Percentiles rank a stretch among this genome's conserved stretches.
Conservation (phyloP, 1,140 invertebrate genomes). For the Rhagoletis zephyria region DNA sequence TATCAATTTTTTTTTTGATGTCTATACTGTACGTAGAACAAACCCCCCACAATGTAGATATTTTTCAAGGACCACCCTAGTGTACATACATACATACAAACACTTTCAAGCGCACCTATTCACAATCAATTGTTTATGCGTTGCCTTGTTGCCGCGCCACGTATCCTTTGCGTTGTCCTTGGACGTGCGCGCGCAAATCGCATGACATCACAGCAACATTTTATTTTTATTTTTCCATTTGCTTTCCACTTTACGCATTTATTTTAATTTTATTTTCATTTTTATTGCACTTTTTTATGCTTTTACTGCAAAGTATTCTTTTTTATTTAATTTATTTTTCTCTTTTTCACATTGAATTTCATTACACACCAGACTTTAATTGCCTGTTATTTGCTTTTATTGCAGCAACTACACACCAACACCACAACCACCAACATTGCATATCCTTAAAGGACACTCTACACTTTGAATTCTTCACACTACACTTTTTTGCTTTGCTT, state of each 20-base stretch:
- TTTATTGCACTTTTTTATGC: slow-evolving; percentile 26
- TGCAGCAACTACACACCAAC: neutral
- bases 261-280: neutral
- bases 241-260: neutral
- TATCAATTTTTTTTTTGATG: too few relatives aligned
- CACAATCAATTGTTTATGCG: neutral
- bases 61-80: too few relatives aligned
- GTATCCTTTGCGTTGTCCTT: slow-evolving; percentile 42
- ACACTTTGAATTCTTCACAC: neutral
- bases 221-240: slow-evolving; percentile 13
- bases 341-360: slow-evolving; percentile 8
- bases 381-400: slow-evolving; percentile 14
- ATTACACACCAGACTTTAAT: slow-evolving; percentile 28
- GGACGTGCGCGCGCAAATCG: slow-evolving; percentile 38
- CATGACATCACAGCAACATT: slow-evolving; percentile 34
- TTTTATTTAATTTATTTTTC: neutral
- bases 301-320: slow-evolving; percentile 13
- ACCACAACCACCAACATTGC: too few relatives aligned
- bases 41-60: too few relatives aligned
- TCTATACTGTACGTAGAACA: too few relatives aligned
- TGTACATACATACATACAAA: neutral
- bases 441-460: slow-evolving; percentile 9
- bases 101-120: neutral
- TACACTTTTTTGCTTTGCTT: neutral
- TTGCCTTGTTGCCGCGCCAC: neutral